Evolutionary conservation across 2,797 vertebrate species (phyloP).

Genomic region (Mormyrops attenuatus): DNA sequence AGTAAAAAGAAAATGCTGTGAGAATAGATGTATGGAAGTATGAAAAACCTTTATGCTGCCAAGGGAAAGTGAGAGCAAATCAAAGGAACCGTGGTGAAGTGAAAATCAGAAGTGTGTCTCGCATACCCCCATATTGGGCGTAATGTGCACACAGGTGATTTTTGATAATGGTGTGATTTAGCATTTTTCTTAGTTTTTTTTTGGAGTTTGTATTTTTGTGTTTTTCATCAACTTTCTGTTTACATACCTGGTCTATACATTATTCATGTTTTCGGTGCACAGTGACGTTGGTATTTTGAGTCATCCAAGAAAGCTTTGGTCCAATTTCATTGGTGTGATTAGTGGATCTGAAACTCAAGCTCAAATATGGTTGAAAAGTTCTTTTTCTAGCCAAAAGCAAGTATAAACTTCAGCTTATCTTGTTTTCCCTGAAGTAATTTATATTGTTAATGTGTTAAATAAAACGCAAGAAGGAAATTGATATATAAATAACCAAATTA

Average conservation of each 20-base stretch:
- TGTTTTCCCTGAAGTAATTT: not conserved
- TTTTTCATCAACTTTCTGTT: not conserved
- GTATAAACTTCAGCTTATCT: not conserved
- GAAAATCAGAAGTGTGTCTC: not conserved
- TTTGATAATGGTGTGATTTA: not conserved
- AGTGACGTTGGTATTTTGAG: not conserved
- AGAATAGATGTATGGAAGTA: not conserved
- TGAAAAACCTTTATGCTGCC: not conserved
- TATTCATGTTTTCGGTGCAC: not conserved
- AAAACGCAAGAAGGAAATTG: not conserved
- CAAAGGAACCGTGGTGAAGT: not conserved
- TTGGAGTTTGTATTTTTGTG: not conserved
- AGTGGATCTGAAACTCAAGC: slow-evolving; percentile 1
- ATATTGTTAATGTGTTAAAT: not conserved
- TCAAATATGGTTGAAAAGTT: slow-evolving; percentile 12
- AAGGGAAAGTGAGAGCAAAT: not conserved
- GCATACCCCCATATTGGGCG: not conserved
- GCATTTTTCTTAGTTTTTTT: not conserved
- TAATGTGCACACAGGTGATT: not conserved
- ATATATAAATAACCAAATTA: not conserved
- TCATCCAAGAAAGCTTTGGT: not conserved
- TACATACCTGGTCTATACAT: not conserved
- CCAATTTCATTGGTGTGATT: slow-evolving; percentile 18
- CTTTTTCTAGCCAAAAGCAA: not conserved
- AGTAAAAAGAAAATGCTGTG: not conserved